These are phyloP conservation scores for Porites rus DNA, from an alignment of 92 coral and sea anemone species.

Conservation along the genomic window DNA sequence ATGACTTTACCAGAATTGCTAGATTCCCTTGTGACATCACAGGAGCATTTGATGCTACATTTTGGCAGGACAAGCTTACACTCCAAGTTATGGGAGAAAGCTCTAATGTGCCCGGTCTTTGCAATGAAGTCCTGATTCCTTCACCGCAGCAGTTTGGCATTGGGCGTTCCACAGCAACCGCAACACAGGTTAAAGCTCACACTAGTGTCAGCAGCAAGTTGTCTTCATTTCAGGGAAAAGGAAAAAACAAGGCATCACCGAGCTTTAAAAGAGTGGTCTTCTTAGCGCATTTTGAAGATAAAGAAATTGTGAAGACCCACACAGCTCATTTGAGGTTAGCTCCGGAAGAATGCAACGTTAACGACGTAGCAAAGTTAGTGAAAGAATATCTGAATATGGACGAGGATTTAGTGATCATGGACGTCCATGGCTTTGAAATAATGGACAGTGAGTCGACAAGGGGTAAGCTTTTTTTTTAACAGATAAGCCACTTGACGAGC, in stretches of 20 bases:
- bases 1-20: conserved; percentile 9
- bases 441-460: background rate
- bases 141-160: background rate
- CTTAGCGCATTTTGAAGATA: background rate
- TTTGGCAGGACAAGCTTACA: conserved; percentile 11
- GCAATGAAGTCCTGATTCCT: background rate
- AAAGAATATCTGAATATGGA: background rate
- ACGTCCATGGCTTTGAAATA: background rate
- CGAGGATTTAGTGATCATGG: background rate
- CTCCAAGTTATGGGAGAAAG: conserved; percentile 18
- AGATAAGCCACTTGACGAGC: too few species aligned
- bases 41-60: conserved; percentile 15
- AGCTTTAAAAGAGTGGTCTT: background rate
- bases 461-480: background rate
- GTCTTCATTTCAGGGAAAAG: background rate
- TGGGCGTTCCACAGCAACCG: background rate
- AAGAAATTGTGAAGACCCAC: background rate
- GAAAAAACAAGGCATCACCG: background rate
- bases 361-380: background rate
- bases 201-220: too few species aligned
- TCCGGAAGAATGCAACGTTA: background rate
- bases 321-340: background rate
- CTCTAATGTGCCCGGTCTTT: background rate
- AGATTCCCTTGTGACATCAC: conserved; percentile 15
- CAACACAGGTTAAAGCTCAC: background rate